A percentile compares a stretch with the other conserved stretches of the same genome.
phyloP scores from a whole-genome alignment of 2,797 vertebrate species.

The Mormyrus hasselquistii region DNA sequence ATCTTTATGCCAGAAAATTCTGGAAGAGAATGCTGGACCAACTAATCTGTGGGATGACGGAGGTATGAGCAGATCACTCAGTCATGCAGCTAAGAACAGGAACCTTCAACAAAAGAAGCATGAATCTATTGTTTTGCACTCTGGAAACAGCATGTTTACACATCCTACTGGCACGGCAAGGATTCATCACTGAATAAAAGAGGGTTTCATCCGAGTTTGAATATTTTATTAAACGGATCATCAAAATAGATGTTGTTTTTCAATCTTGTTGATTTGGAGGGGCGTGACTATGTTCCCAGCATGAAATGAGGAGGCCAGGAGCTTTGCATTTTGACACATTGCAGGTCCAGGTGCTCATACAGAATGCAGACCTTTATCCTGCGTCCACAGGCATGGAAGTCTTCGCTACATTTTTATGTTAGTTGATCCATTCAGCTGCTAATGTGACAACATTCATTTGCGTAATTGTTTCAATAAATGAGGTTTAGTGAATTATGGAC shows the following conservation, averaged over 20 bases:
- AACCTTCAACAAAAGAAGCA: neutral
- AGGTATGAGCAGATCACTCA: neutral
- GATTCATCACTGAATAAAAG: neutral
- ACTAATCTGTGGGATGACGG: neutral
- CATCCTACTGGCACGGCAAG: neutral
- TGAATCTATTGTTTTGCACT: neutral
- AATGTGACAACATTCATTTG: conserved; percentile 5
- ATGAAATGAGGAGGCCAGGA: neutral
- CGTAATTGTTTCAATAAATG: conserved; percentile 2
- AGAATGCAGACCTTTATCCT: neutral
- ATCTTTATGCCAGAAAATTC: neutral
- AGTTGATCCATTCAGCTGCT: neutral
- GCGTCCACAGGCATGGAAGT: neutral
- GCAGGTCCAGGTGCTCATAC: neutral
- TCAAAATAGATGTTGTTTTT: neutral
- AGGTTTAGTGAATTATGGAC: neutral
- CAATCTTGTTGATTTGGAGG: neutral
- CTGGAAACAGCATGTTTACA: neutral
- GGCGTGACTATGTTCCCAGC: neutral
- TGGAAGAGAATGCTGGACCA: neutral
- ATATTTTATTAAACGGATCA: neutral
- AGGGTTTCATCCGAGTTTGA: neutral
- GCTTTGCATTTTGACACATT: neutral
- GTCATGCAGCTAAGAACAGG: neutral
- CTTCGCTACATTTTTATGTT: neutral